Evolutionary conservation across 2,797 vertebrate species (phyloP).

Genomic region (Coccyzus lansbergi): DNA sequence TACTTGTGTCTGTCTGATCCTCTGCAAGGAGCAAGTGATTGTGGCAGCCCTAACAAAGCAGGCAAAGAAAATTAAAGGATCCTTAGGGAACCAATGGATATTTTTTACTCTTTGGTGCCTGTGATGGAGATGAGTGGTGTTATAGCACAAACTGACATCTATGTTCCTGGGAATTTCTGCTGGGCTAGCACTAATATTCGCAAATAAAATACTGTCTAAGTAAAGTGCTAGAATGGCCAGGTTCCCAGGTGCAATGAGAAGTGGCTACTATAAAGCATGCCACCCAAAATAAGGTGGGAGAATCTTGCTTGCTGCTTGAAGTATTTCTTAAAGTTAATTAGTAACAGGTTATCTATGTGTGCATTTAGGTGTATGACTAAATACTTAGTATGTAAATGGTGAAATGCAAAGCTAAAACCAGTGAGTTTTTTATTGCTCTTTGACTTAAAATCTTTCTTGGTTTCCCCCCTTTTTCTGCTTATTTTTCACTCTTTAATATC

Average conservation of each 20-base stretch:
- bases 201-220: neutral
- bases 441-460: neutral
- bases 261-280: neutral
- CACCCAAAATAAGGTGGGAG: neutral
- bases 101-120: neutral
- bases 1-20: neutral
- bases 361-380: neutral
- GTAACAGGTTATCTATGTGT: neutral
- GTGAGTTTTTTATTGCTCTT: neutral
- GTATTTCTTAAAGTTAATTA: neutral
- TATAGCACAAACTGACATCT: neutral
- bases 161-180: neutral
- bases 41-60: slow-evolving; percentile 15
- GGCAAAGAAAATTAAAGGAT: slow-evolving; percentile 5
- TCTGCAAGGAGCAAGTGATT: neutral
- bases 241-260: neutral
- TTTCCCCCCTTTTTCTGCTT: neutral
- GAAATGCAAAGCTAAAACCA: neutral
- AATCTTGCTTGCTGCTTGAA: neutral
- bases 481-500: neutral
- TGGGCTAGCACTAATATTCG: neutral
- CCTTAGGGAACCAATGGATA: neutral
- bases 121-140: neutral
- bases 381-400: neutral
- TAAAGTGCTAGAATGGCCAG: neutral